These are phyloP conservation scores for Eulemur mongoz DNA, from an alignment of 2,797 vertebrate species.

Conservation along the genomic window DNA sequence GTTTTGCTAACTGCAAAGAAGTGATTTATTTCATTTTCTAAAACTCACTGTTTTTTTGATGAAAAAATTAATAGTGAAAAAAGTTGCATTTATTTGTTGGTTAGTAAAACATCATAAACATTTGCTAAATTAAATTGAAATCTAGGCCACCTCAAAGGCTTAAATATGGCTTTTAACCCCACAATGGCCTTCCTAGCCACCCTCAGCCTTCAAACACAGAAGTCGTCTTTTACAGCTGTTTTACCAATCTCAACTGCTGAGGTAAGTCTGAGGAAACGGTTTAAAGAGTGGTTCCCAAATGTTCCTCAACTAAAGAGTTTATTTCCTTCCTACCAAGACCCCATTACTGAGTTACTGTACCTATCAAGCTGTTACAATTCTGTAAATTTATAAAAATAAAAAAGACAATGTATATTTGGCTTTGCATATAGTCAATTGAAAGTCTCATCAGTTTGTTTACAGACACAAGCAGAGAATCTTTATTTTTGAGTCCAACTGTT, in stretches of 20 bases:
- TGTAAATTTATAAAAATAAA: slow-evolving; percentile 25
- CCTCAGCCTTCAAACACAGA: neutral
- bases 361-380: neutral
- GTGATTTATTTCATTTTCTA: neutral
- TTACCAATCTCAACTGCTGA: neutral
- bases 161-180: neutral
- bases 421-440: neutral
- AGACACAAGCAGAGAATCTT: neutral
- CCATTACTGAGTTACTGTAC: neutral
- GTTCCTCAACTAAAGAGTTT: neutral
- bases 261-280: neutral
- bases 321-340: neutral
- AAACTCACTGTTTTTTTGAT: neutral
- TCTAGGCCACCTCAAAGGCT: neutral
- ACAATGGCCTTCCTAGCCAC: neutral
- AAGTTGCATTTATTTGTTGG: neutral
- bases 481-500: neutral
- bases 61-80: neutral
- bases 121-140: neutral
- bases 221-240: neutral
- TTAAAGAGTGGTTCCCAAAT: neutral
- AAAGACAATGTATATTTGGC: neutral
- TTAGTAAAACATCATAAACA: neutral
- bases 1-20: neutral
- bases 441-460: slow-evolving; percentile 4